Evolutionary conservation across 37 sponge, comb jelly and placozoan genomes (phyloP), one percentile per base, ranked within the genome.

Genomic region (Beroe ovata): DNA sequence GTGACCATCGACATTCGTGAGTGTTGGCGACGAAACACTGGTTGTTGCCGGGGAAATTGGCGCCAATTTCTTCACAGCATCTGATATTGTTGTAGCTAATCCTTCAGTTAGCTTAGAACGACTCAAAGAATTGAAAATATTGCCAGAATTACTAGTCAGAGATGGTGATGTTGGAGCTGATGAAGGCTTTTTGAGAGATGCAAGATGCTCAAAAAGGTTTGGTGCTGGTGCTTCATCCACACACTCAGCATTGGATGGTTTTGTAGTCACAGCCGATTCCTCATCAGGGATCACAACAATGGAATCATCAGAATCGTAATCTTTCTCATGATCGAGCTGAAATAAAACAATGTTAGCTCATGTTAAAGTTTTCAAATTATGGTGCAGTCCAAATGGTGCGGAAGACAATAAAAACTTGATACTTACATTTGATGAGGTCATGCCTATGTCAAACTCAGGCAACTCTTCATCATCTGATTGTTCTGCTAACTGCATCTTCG

Each of bases 221-320:
- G 54, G 54, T 16, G 54, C 54, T 16, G 54, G 11, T 3, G 28
- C 69, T 34, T 66, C 69, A n/a, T n/a, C n/a, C n/a, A n/a, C n/a
- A n/a, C n/a, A n/a, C n/a, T n/a, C n/a, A n/a, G n/a, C n/a, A n/a
- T n/a, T n/a, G n/a, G n/a, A n/a, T n/a, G n/a, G n/a, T n/a, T n/a
- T n/a, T n/a, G n/a, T n/a, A n/a, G n/a, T n/a, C n/a, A n/a, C n/a
- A n/a, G n/a, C n/a, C n/a, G n/a, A n/a, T n/a, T n/a, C n/a, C 4
- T 66, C 69, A 14, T 66, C 69, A 34, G 69, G 69, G 34, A 66
- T 66, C 16, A 66, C 36, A 18, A 29, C 69, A 66, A 66, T 66
- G 2, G 54, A 47, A 47, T 30, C 69, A 66, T 66, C 69, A 66
- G 69, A 66, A 30, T 66, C 69, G 36, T 66, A 66, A 30, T 66